Conservation (phyloP, 2,888 invertebrate species). For the Drosophila heteroneura region DNA sequence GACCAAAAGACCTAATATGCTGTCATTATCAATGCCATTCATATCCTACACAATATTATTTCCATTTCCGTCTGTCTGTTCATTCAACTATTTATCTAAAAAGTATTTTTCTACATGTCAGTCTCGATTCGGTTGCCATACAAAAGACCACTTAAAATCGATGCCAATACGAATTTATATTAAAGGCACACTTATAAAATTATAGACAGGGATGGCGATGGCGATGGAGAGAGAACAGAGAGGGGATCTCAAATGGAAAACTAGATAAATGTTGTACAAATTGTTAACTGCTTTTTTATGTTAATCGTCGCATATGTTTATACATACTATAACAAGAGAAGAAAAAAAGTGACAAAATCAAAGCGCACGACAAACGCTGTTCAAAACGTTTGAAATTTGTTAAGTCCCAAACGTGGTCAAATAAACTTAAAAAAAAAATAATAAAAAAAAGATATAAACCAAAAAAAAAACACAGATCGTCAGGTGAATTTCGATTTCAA, state of each 20-base stretch:
- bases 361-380: slow-evolving; percentile 46
- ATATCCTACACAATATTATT: slow-evolving; percentile 46
- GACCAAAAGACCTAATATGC: not conserved
- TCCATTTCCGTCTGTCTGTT: slow-evolving; percentile 8
- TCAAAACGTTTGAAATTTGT: slow-evolving; percentile 38
- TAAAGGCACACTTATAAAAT: slow-evolving; percentile 48
- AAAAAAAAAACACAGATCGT: slow-evolving; percentile 5
- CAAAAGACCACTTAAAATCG: slow-evolving; percentile 73
- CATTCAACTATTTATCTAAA: slow-evolving; percentile 22
- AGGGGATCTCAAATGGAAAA: slow-evolving; percentile 60
- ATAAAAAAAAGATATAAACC: not conserved
- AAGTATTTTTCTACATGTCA: slow-evolving; percentile 31
- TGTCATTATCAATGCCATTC: slow-evolving; percentile 35
- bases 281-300: slow-evolving; percentile 81
- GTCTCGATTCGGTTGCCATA: slow-evolving; percentile 58
- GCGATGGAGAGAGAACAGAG: not conserved
- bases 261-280: slow-evolving; percentile 80
- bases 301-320: slow-evolving; percentile 69
- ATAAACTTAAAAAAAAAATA: slow-evolving; percentile 16
- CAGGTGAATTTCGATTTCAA: slow-evolving; percentile 45
- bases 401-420: slow-evolving; percentile 35
- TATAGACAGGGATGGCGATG: slow-evolving; percentile 5
- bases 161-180: slow-evolving; percentile 42
- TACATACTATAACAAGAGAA: slow-evolving; percentile 38
- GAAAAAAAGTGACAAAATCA: slow-evolving; percentile 69